Conservation (phyloP, 2,113 vertebrate genomes). For the Cisticola juncidis region DNA sequence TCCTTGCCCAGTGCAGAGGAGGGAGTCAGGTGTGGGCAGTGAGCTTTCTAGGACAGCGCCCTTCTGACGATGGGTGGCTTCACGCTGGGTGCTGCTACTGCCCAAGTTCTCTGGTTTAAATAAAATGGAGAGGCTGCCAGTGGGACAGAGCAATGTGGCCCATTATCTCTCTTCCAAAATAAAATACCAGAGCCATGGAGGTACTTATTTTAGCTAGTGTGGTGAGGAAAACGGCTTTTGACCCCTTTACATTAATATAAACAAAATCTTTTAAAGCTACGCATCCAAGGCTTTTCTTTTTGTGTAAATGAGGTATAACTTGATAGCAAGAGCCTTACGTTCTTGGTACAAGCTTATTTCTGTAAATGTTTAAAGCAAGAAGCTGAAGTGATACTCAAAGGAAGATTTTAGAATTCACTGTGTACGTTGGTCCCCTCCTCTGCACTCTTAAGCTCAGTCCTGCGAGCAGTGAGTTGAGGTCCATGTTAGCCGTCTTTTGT, state of each 20-base stretch:
- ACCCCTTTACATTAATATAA: background rate
- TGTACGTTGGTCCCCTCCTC: fast-evolving
- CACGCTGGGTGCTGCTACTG: fast-evolving
- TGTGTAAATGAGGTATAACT: background rate
- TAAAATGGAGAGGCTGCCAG: background rate
- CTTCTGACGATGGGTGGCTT: fast-evolving
- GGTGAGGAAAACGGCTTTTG: background rate
- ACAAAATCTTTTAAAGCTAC: background rate
- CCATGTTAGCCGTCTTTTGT: background rate
- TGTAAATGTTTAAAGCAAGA: background rate
- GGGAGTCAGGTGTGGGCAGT: fast-evolving
- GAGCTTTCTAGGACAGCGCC: background rate
- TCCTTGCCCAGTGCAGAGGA: background rate
- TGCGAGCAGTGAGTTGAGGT: background rate
- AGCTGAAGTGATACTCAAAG: background rate
- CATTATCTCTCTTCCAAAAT: background rate
- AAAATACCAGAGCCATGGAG: background rate
- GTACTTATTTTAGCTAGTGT: background rate
- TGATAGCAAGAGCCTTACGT: background rate
- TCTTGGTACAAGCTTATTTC: background rate
- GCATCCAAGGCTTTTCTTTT: background rate
- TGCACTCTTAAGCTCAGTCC: background rate
- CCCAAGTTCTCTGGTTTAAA: background rate
- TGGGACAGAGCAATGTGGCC: background rate
- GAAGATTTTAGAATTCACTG: background rate